These are phyloP conservation scores for Alviniconcha marisindica DNA, from an alignment of 1,140 invertebrate species.

Conservation along the genomic window DNA sequence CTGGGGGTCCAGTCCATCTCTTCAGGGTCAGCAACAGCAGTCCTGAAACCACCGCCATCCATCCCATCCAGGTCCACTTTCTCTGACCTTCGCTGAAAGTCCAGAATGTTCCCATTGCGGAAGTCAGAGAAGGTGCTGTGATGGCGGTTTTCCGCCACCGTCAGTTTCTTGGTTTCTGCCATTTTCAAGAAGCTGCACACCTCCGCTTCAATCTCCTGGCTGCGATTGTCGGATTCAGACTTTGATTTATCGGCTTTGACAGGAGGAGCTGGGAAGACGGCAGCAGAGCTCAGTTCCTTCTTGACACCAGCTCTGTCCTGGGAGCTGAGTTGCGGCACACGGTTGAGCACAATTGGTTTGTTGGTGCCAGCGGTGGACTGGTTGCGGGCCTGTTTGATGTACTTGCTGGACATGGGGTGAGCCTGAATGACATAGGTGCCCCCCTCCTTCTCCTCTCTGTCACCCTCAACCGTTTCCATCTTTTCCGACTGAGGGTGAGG, in stretches of 20 bases:
- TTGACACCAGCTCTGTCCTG: background rate
- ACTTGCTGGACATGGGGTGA: slow-evolving; percentile 40
- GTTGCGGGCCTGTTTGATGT: slow-evolving; percentile 51
- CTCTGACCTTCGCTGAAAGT: slow-evolving; percentile 43
- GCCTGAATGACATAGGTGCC: slow-evolving; percentile 28
- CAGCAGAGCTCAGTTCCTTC: background rate
- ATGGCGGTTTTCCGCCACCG: slow-evolving; percentile 54
- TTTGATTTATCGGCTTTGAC: slow-evolving; percentile 5
- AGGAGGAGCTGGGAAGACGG: background rate
- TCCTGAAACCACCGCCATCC: slow-evolving; percentile 21
- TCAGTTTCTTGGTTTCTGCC: slow-evolving; percentile 31
- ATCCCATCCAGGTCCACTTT: slow-evolving; percentile 35
- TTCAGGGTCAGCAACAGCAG: slow-evolving; percentile 39
- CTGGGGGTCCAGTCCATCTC: slow-evolving; percentile 46
- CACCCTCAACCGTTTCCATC: slow-evolving; percentile 53
- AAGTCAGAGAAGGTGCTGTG: slow-evolving; percentile 63
- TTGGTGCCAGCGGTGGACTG: slow-evolving; percentile 42
- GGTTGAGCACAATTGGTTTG: slow-evolving; percentile 3
- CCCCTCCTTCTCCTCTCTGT: slow-evolving; percentile 31
- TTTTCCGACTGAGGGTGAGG: slow-evolving; percentile 14
- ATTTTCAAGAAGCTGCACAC: slow-evolving; percentile 32
- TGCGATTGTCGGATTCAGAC: slow-evolving; percentile 10
- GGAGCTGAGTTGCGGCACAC: background rate
- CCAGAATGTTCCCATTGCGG: slow-evolving; percentile 54
- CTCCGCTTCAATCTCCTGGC: slow-evolving; percentile 22